These are phyloP conservation scores for Sinotaia quadrata DNA, from an alignment of 2,888 invertebrate species.

Conservation along the genomic window DNA sequence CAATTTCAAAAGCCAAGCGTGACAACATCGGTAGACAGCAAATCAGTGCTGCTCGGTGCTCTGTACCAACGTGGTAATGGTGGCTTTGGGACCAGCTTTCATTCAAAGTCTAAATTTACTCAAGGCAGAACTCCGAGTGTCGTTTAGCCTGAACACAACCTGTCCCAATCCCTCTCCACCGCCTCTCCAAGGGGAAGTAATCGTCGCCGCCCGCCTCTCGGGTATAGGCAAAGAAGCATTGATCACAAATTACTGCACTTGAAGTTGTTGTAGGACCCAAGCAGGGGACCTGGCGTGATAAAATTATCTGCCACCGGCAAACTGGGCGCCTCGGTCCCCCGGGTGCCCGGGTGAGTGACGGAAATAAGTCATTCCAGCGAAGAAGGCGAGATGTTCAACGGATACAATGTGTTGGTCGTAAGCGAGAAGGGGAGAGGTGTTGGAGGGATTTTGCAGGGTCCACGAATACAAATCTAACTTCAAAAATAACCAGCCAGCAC, in stretches of 20 bases:
- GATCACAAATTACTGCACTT: constrained; percentile 30
- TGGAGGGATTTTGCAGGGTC: no score
- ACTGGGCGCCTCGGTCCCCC: constrained; percentile 3
- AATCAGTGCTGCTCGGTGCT: no score
- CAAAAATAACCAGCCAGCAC: no score
- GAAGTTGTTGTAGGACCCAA: constrained; percentile 24
- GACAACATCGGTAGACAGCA: no score
- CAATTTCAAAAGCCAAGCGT: no score
- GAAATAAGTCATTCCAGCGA: constrained; percentile 2
- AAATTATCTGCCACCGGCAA: constrained; percentile 28
- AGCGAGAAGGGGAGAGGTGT: no score
- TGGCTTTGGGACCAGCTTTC: neutral
- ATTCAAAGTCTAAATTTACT: neutral
- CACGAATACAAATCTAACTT: no score
- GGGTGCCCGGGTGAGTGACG: constrained; percentile 8
- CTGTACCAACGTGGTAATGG: neutral
- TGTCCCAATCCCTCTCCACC: constrained; percentile 1
- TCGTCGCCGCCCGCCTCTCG: constrained; percentile 8
- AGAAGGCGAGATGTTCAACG: no score
- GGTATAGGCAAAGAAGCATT: constrained; percentile 26
- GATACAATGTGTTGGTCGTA: no score
- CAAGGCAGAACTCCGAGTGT: neutral
- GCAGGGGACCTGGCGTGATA: constrained; percentile 27
- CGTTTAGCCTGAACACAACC: neutral
- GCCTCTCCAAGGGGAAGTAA: constrained; percentile 7